Evolutionary conservation across 2,888 invertebrate genomes (phyloP), one percentile per base, ranked within the genome.

Genomic region (Polylopha cassiicola): DNA sequence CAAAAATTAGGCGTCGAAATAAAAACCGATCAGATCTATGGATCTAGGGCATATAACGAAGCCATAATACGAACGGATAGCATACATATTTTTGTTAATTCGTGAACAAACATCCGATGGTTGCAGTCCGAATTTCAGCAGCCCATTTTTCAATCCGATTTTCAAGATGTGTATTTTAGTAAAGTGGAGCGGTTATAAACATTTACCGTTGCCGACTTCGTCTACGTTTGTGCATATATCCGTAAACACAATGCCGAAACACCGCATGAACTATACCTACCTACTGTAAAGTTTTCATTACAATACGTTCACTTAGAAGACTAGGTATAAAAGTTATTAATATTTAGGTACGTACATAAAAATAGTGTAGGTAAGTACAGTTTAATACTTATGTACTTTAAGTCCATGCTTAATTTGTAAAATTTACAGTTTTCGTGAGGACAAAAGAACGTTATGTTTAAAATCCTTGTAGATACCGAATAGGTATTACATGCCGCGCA

Each of bases 201-300:
- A 36, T 27, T 17, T 9, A 7, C 16, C 36, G 13, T 27, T 3
- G 24, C 11, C 11, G 2, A 20, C 31, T 8, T n/a, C n/a, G n/a
- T 32, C 32, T 39, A 39, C 33, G 33, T 39, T 39, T 33, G 39
- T 33, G 18, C 34, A 34, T 39, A 39, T 33, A 39, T 39, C 34
- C 24, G 33, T 39, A 34, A 34, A 24, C 34, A 39, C 39, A 39
- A 39, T 29, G 24, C 34, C 11, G 23, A 34, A 23, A 17, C 9
- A 13, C 21, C 18, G 21, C 21, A n/a, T 22, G 26, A 18, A 21
- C 21, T 22, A 37, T 31, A 27, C 36, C 13, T 22, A 16, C 16
- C 27, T 21, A 15, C 17, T 23, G 37, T 29, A 30, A 30, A 39
- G 15, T 24, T 39, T 39, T 20, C 18, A 39, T 39, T 39, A n/a